A percentile compares a stretch with the other conserved stretches of the same genome.
Evolutionary conservation across 2,797 vertebrate species (phyloP).

Genomic region (Apogon talboti): DNA sequence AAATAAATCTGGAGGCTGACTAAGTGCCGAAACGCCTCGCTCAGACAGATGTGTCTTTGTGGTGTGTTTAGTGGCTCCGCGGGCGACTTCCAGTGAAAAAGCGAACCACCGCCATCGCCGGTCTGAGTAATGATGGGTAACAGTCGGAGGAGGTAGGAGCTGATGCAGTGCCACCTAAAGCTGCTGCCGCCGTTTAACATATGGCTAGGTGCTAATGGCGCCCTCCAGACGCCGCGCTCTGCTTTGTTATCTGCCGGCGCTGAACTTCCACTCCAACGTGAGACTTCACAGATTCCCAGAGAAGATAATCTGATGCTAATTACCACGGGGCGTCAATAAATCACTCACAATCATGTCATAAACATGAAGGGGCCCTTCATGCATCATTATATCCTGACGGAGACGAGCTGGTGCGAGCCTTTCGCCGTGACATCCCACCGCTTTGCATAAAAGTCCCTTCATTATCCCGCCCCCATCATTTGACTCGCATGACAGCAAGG

Average conservation of each 20-base stretch:
- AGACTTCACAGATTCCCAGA: slow-evolving; percentile 60
- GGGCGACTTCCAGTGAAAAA: slow-evolving; percentile 37
- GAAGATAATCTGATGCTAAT: slow-evolving; percentile 74
- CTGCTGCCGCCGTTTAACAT: slow-evolving; percentile 58
- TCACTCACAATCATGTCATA: slow-evolving; percentile 72
- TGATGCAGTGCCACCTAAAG: slow-evolving; percentile 41
- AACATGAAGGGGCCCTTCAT: slow-evolving; percentile 75
- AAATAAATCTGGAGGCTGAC: slow-evolving; percentile 29
- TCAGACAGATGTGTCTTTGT: slow-evolving; percentile 40
- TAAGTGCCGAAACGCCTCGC: slow-evolving; percentile 22
- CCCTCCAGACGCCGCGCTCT: slow-evolving; percentile 54
- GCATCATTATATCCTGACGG: slow-evolving; percentile 67
- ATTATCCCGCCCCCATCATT: slow-evolving; percentile 60
- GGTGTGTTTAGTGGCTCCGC: background rate
- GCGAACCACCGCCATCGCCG: slow-evolving; percentile 31
- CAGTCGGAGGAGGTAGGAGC: slow-evolving; percentile 32
- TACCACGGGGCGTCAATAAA: slow-evolving; percentile 68
- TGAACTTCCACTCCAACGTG: slow-evolving; percentile 57
- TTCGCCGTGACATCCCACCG: slow-evolving; percentile 44
- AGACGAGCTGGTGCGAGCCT: slow-evolving; percentile 42
- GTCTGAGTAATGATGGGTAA: slow-evolving; percentile 44
- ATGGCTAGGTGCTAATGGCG: slow-evolving; percentile 67
- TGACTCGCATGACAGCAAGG: slow-evolving; percentile 36
- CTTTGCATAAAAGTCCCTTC: slow-evolving; percentile 64
- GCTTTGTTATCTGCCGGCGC: slow-evolving; percentile 53